These are phyloP conservation scores for Sapayoa aenigma DNA, from an alignment of 2,113 vertebrate species.

Conservation along the genomic window DNA sequence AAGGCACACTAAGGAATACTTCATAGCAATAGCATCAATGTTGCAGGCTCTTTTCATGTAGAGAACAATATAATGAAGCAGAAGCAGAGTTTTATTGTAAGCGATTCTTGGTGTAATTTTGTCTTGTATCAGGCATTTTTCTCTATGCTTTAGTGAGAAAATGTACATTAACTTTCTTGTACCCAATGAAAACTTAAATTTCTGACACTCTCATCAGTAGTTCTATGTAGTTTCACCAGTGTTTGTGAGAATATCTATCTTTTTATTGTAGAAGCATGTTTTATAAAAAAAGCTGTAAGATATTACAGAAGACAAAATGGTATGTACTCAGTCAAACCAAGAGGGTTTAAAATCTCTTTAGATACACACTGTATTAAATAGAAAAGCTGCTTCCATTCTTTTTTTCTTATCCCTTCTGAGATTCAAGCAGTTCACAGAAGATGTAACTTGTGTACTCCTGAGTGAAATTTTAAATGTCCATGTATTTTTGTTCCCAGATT, in stretches of 20 bases:
- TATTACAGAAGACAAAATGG: background rate
- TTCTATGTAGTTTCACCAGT: background rate
- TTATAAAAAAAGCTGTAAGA: background rate
- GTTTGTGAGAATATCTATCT: background rate
- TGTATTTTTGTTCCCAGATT: background rate
- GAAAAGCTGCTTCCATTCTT: background rate
- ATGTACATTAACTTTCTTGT: background rate
- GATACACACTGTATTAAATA: background rate
- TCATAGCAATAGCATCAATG: background rate
- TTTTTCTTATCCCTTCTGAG: background rate
- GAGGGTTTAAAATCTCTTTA: background rate
- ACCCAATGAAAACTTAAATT: background rate
- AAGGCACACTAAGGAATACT: background rate
- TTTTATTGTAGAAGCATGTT: background rate
- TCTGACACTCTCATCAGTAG: background rate
- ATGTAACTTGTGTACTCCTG: background rate
- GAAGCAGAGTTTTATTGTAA: background rate
- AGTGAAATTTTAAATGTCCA: background rate
- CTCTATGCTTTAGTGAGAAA: background rate
- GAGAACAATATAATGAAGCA: background rate
- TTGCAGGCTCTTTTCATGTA: background rate
- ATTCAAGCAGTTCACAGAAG: background rate
- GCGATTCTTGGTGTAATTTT: background rate
- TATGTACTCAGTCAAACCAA: background rate
- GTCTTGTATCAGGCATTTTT: background rate